Conservation (phyloP, 2,888 invertebrate species). For the Linnaemya tessellans region DNA sequence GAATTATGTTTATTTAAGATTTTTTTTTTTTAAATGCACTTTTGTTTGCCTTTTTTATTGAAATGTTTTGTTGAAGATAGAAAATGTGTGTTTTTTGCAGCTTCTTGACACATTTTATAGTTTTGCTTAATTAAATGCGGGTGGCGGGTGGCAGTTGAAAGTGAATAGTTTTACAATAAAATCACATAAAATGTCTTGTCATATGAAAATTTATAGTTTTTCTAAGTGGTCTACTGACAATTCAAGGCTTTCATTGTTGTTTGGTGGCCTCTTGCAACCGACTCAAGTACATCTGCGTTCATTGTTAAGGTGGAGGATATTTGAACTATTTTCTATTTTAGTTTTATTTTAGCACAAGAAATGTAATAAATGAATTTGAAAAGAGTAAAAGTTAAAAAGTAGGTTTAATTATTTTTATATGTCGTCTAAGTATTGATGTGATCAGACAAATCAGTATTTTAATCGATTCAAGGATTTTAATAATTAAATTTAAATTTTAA, state of each 20-base stretch:
- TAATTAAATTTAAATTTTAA: too few relatives aligned
- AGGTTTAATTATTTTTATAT: too few relatives aligned
- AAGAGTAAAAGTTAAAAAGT: too few relatives aligned
- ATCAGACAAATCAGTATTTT: too few relatives aligned
- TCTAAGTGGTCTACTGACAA: slow-evolving; percentile 54
- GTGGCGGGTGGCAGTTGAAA: neutral
- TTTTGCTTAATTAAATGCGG: slow-evolving; percentile 54
- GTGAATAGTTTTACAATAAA: slow-evolving; percentile 5
- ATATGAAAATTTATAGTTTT: slow-evolving; percentile 59
- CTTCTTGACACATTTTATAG: slow-evolving; percentile 64
- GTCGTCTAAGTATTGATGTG: too few relatives aligned
- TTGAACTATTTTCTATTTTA: neutral
- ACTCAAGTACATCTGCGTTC: slow-evolving; percentile 28
- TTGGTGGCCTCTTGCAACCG: neutral
- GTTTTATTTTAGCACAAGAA: too few relatives aligned
- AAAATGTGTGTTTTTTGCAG: slow-evolving; percentile 1
- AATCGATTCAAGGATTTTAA: too few relatives aligned
- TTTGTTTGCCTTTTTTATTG: too few relatives aligned
- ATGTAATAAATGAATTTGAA: too few relatives aligned
- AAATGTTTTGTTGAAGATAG: too few relatives aligned
- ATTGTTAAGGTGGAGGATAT: slow-evolving; percentile 15
- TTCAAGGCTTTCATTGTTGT: slow-evolving; percentile 65
- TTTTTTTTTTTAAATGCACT: neutral
- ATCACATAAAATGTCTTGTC: slow-evolving; percentile 32
- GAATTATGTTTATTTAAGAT: neutral